Evolutionary conservation across 64 coral and sea anemone genomes (phyloP), one percentile per base, ranked within the genome.

Genomic region (Montipora capricornis): DNA sequence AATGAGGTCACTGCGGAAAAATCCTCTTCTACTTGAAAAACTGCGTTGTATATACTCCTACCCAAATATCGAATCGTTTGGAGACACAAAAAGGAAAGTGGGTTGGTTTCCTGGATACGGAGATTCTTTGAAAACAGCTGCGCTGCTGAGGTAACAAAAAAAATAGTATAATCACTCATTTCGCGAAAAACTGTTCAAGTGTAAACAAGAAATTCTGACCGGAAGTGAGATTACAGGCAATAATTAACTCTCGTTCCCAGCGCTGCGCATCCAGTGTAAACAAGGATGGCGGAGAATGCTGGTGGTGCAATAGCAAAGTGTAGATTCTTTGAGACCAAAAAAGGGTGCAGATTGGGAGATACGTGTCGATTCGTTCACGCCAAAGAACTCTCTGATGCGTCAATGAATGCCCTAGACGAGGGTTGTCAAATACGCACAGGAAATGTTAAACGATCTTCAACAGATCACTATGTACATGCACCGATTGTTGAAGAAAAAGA

Each of bases 341-440:
- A 52, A n/a, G 66, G 88, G 22, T 96, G 91, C 66, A 68, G 74
- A 55, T 96, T 90, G 68, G 95, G 95, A 47, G 80, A 90, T 49
- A 70, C 90, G 16, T 96, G 95, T 46, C 79, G 62, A 49, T 96
- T 94, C 71, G 74, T 79, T 2, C 95, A 96, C 53, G 51, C 49
- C 29, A 82, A 87, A 26, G 66, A 44, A 1, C 50, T 24, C 20
- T 4, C n/a, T 37, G 22, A 29, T 82, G 22, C 24, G 26, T 6
- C 24, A 6, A 24, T 15, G 37, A 22, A 5, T 45, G 29, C 22
- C 64, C 4, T 44, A 64, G 12, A 17, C 9, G 66, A 71, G 66
- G 16, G 9, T 49, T 16, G 17, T 50, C 9, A 73, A 71, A 3
- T 68, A 14, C 2, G 44, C 64, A 16, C 4, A 47, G 60, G 37